phyloP scores from a whole-genome alignment of 2,113 vertebrate genomes.

The Pantherophis guttatus region DNA sequence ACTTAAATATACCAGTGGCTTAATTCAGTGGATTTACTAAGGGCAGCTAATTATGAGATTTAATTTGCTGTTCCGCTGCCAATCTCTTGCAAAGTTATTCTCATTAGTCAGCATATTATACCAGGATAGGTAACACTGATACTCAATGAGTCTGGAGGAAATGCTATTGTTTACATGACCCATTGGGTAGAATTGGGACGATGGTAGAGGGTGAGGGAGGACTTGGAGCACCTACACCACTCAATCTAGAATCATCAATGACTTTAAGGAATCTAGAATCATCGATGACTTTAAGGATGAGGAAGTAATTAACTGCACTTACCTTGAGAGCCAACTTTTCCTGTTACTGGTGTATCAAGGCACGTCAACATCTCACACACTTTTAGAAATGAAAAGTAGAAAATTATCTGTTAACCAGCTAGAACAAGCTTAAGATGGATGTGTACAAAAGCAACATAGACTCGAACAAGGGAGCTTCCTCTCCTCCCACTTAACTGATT shows the following conservation, averaged over 20 bases:
- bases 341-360: neutral
- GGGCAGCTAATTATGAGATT: neutral
- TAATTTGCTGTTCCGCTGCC: neutral
- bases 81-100: neutral
- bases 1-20: neutral
- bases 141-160: neutral
- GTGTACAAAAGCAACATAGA: neutral
- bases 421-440: neutral
- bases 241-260: neutral
- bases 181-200: neutral
- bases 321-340: neutral
- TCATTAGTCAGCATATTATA: neutral
- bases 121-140: neutral
- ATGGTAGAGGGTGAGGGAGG: neutral
- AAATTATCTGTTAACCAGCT: neutral
- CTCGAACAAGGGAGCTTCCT: neutral
- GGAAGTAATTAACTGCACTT: neutral
- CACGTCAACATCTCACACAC: neutral
- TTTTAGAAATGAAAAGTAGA: neutral
- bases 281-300: neutral
- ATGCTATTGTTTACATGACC: neutral
- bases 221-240: neutral
- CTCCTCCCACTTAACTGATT: neutral
- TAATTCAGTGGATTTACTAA: neutral
- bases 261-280: neutral